phyloP scores from a whole-genome alignment of 2,888 invertebrate genomes.

The Diabrotica balteata region DNA sequence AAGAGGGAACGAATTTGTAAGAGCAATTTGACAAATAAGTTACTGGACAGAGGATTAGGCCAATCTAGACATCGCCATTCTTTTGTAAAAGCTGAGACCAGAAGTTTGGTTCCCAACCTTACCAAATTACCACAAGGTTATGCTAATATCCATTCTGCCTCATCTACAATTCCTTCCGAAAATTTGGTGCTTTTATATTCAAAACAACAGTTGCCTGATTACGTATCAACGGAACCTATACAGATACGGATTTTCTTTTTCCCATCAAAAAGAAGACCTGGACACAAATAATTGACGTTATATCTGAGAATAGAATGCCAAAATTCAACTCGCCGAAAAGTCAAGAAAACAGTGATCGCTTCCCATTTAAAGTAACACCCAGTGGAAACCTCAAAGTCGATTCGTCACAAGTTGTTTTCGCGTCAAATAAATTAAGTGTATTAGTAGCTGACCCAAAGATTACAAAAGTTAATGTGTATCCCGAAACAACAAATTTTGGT shows the following conservation, averaged over 20 bases:
- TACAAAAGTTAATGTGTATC: constrained; percentile 69
- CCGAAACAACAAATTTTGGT: constrained; percentile 47
- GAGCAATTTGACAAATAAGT: constrained; percentile 19
- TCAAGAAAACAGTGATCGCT: too few species aligned
- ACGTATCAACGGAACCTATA: constrained; percentile 37
- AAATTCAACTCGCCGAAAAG: too few species aligned
- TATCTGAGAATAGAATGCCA: constrained; percentile 37
- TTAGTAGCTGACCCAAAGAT: constrained; percentile 71
- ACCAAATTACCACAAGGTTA: constrained; percentile 38
- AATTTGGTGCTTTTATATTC: constrained; percentile 41
- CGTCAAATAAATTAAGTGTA: constrained; percentile 73
- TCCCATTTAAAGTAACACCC: too few species aligned
- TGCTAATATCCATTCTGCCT: constrained; percentile 32
- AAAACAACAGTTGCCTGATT: constrained; percentile 37
- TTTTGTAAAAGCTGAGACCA: constrained; percentile 35
- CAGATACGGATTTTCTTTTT: constrained; percentile 43
- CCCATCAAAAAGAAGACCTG: constrained; percentile 43
- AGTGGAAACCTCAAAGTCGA: too few species aligned
- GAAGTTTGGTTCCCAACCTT: constrained; percentile 36
- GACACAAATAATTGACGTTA: constrained; percentile 35
- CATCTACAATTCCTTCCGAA: constrained; percentile 37
- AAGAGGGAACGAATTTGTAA: constrained; percentile 22
- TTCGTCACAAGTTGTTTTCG: constrained; percentile 75
- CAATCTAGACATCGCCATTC: constrained; percentile 40
- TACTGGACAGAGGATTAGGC: constrained; percentile 38